A percentile compares a stretch with the other conserved stretches of the same genome.
Conservation (phyloP, 2,888 invertebrate species). For the Orthosia cruda region DNA sequence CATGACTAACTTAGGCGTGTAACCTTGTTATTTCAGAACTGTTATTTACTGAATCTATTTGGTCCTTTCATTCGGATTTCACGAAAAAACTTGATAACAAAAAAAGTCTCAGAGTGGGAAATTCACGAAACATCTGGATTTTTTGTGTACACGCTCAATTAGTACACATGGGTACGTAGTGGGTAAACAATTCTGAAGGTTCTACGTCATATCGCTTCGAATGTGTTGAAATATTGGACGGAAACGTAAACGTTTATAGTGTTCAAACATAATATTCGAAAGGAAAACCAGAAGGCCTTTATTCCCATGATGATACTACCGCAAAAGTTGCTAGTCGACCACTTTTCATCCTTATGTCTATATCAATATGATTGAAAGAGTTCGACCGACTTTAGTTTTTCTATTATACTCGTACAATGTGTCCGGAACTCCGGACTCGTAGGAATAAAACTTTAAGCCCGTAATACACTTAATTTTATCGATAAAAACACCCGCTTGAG, state of each 20-base stretch:
- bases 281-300: not conserved
- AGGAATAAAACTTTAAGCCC: too few relatives aligned
- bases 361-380: too few relatives aligned
- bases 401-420: too few relatives aligned
- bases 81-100: slow-evolving; percentile 4
- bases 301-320: not conserved
- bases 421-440: too few relatives aligned
- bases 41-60: not conserved
- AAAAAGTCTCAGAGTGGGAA: slow-evolving; percentile 16
- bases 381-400: too few relatives aligned
- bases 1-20: not conserved
- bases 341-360: too few relatives aligned
- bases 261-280: slow-evolving; percentile 7
- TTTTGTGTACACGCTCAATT: slow-evolving; percentile 33
- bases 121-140: slow-evolving; percentile 44
- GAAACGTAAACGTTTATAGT: not conserved
- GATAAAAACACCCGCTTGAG: too few relatives aligned
- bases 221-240: slow-evolving; percentile 13
- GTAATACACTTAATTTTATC: too few relatives aligned
- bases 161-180: not conserved
- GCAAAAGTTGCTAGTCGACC: too few relatives aligned
- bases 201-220: slow-evolving; percentile 32
- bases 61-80: not conserved
- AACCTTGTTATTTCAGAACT: not conserved
- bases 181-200: slow-evolving; percentile 25